phyloP scores from a whole-genome alignment of 2,797 vertebrate species.

The Halcyon smyrnensis region DNA sequence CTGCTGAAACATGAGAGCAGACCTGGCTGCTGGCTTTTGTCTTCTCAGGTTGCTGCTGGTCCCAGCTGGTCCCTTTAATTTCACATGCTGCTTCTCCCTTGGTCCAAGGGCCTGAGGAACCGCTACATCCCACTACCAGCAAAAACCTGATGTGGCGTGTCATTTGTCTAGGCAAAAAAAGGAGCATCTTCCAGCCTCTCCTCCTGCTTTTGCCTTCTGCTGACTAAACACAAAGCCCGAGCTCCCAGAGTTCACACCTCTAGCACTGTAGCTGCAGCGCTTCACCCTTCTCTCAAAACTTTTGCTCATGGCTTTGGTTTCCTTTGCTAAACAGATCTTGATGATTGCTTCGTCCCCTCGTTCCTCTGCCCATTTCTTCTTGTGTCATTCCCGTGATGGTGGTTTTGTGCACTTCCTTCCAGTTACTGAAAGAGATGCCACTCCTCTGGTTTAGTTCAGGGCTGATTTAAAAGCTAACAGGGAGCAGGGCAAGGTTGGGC shows the following conservation, averaged over 20 bases:
- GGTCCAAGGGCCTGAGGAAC: neutral
- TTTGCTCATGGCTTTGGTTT: neutral
- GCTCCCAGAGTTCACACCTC: neutral
- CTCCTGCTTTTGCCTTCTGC: neutral
- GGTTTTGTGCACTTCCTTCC: conserved; percentile 35
- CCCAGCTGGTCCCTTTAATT: neutral
- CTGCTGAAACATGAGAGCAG: neutral
- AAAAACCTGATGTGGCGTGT: neutral
- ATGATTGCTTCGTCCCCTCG: neutral
- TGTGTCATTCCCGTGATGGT: neutral
- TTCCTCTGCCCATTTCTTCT: neutral
- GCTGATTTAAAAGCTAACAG: neutral
- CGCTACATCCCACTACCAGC: neutral
- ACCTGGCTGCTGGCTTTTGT: neutral
- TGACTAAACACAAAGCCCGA: neutral
- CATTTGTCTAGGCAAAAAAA: neutral
- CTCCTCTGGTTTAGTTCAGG: neutral
- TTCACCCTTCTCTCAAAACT: neutral
- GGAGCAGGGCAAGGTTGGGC: neutral
- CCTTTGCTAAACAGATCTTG: neutral
- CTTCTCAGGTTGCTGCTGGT: neutral
- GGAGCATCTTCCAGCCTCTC: neutral
- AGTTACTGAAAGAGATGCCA: neutral
- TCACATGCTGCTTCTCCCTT: neutral
- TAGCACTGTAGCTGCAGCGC: neutral